Conservation (phyloP, 2,113 vertebrate species). For the Cyanoliseus patagonus region DNA sequence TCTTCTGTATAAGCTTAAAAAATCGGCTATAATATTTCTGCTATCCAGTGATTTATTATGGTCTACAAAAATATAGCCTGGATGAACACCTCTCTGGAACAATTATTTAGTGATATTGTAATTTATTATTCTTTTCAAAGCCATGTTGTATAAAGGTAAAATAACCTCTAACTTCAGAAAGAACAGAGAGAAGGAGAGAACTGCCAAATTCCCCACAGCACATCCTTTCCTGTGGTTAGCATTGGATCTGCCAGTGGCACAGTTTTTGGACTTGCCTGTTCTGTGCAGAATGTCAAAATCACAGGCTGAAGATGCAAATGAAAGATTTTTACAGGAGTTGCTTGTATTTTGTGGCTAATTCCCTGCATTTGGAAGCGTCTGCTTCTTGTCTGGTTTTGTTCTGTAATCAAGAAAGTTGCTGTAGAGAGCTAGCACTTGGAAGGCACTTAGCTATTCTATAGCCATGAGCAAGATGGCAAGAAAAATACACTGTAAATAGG, state of each 20-base stretch:
- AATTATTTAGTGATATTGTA: constrained; percentile 62
- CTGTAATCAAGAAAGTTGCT: constrained; percentile 66
- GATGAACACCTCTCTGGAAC: constrained; percentile 64
- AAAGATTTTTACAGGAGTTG: constrained; percentile 65
- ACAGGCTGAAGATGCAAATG: constrained; percentile 49
- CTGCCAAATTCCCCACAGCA: constrained; percentile 64
- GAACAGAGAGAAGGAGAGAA: constrained; percentile 12
- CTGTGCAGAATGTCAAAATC: constrained; percentile 45
- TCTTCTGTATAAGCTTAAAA: constrained; percentile 28
- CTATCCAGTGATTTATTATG: constrained; percentile 59
- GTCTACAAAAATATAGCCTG: constrained; percentile 55
- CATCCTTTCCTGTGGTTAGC: constrained; percentile 68
- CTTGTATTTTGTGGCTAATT: constrained; percentile 66
- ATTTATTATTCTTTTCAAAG: constrained; percentile 67
- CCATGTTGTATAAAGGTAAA: constrained; percentile 58
- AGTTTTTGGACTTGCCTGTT: constrained; percentile 40
- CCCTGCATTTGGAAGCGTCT: constrained; percentile 58
- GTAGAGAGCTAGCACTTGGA: constrained; percentile 52
- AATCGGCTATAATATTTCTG: constrained; percentile 42
- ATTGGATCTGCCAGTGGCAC: constrained; percentile 38
- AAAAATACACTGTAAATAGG: constrained; percentile 17
- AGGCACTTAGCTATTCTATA: constrained; percentile 17
- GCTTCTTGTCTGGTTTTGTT: constrained; percentile 67
- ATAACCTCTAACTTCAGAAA: constrained; percentile 59
- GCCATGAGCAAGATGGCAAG: constrained; percentile 54